Conservation (phyloP, 2,113 vertebrate species). For the Mesoclemmys tuberculata region DNA sequence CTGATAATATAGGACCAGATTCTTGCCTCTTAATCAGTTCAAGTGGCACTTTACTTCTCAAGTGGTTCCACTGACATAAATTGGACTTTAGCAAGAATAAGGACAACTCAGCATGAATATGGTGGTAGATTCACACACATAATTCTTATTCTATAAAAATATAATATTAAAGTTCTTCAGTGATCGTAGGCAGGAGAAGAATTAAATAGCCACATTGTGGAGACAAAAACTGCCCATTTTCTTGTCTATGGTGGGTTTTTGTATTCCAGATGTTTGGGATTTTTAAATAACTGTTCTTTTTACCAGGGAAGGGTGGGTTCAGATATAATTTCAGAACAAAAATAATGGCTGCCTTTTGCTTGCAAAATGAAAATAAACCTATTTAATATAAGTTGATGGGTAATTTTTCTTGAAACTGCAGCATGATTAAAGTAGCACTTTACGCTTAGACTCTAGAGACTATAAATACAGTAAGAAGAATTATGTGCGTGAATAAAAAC, state of each 20-base stretch:
- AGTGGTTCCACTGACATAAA: not conserved
- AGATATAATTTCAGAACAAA: not conserved
- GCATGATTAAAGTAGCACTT: constrained; percentile 51
- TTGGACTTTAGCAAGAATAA: not conserved
- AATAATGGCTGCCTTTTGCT: not conserved
- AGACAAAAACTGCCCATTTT: not conserved
- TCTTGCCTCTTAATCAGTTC: not conserved
- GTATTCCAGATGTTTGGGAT: not conserved
- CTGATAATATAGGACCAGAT: not conserved
- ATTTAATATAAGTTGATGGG: constrained; percentile 38
- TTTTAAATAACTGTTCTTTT: not conserved
- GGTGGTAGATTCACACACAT: not conserved
- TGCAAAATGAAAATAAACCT: constrained; percentile 30
- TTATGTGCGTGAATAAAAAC: constrained; percentile 38
- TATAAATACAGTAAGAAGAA: constrained; percentile 36
- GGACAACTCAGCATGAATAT: not conserved
- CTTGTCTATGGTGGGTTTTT: not conserved
- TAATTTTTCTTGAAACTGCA: constrained; percentile 48
- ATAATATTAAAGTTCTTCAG: not conserved
- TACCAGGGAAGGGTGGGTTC: not conserved
- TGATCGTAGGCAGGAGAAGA: not conserved
- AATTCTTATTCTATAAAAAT: not conserved
- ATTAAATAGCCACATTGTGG: not conserved
- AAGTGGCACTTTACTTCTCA: not conserved
- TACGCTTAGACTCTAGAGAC: constrained; percentile 55